These are phyloP conservation scores for Sceloporus tristichus DNA, from an alignment of 2,113 vertebrate species.

Conservation along the genomic window DNA sequence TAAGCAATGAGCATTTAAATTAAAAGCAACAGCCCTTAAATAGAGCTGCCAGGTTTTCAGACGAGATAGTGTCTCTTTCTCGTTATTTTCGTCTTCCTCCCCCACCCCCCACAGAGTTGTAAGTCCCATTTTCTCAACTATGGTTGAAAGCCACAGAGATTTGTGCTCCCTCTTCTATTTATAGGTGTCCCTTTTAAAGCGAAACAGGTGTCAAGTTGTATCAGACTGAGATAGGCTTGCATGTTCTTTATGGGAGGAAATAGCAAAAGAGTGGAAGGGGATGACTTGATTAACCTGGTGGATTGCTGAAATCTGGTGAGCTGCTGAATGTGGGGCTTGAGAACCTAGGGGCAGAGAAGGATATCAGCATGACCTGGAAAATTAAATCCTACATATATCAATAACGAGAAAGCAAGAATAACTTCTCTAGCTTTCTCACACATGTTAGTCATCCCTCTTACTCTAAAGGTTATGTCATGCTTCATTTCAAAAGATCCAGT, in stretches of 20 bases:
- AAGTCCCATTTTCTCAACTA: constrained; percentile 59
- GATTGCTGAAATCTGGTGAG: constrained; percentile 3
- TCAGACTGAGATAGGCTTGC: constrained; percentile 49
- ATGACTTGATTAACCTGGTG: constrained; percentile 31
- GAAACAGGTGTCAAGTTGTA: constrained; percentile 64
- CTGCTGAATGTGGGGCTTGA: neutral
- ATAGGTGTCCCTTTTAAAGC: constrained; percentile 55
- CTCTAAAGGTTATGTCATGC: no score
- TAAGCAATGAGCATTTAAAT: constrained; percentile 80
- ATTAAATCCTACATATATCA: neutral
- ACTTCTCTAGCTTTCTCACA: neutral
- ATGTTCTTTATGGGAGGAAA: constrained; percentile 39
- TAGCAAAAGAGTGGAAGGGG: neutral
- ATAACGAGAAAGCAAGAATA: neutral
- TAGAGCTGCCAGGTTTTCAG: constrained; percentile 69
- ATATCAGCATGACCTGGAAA: neutral
- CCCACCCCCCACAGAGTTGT: constrained; percentile 54
- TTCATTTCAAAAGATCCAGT: no score
- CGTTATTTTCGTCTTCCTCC: constrained; percentile 33
- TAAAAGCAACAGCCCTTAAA: constrained; percentile 74
- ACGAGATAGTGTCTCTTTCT: constrained; percentile 66
- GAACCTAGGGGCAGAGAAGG: constrained; percentile 19
- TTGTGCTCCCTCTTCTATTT: constrained; percentile 53
- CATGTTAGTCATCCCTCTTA: neutral
- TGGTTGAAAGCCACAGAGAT: constrained; percentile 54